phyloP scores from a whole-genome alignment of 1,140 invertebrate species.

The Zophobas morio region DNA sequence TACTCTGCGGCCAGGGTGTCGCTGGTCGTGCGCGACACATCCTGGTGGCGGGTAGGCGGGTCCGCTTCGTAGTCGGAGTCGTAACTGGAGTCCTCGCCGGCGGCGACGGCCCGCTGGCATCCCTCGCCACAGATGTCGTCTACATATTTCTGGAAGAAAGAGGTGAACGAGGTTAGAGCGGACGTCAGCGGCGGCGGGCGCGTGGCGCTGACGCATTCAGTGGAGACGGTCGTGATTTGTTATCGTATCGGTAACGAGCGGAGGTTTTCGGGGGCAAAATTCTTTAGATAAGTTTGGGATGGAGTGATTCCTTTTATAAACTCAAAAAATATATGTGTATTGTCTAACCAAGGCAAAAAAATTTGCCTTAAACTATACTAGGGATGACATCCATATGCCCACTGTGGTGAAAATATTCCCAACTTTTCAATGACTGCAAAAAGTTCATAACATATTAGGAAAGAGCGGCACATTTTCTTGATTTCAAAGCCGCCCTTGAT shows the following conservation, averaged over 20 bases:
- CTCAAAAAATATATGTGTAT: too few relatives aligned
- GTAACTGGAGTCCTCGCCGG: slow-evolving; percentile 88
- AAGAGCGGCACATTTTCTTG: too few relatives aligned
- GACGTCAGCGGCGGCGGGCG: background rate
- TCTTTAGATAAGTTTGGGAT: background rate
- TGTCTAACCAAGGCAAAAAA: too few relatives aligned
- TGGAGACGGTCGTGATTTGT: background rate
- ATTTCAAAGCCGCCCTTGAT: too few relatives aligned
- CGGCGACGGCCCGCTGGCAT: slow-evolving; percentile 71
- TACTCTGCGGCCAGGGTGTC: slow-evolving; percentile 89
- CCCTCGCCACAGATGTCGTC: slow-evolving; percentile 70
- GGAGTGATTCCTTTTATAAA: too few relatives aligned
- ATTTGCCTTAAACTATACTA: too few relatives aligned
- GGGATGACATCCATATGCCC: too few relatives aligned
- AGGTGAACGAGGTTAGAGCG: slow-evolving; percentile 6
- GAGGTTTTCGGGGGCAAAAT: background rate
- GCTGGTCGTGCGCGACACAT: slow-evolving; percentile 85
- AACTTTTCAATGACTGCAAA: too few relatives aligned
- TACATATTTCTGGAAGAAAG: slow-evolving; percentile 71
- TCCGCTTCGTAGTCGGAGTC: slow-evolving; percentile 87
- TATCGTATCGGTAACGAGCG: background rate
- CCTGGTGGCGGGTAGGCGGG: slow-evolving; percentile 73
- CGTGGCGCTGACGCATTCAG: slow-evolving; percentile 16
- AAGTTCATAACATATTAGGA: too few relatives aligned
- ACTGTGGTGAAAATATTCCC: too few relatives aligned